Evolutionary conservation across 2,888 invertebrate species (phyloP), one percentile per base, ranked within the genome.

Genomic region (Nemoura dubitans): DNA sequence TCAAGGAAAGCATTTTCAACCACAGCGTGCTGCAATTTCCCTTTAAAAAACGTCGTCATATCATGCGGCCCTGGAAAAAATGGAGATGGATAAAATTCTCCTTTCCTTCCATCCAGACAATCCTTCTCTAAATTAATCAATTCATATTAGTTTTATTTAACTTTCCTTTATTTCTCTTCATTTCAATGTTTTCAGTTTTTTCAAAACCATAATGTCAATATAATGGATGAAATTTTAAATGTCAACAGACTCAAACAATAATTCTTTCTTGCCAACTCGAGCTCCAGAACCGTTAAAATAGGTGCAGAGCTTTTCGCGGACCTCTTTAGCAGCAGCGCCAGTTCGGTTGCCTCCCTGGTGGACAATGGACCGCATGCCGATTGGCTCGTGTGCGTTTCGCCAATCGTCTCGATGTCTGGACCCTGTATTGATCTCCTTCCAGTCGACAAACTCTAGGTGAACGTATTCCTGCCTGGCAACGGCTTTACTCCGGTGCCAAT

Each of bases 281-380:
- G 85, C 85, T 36, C 85, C 85, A n/a, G 26, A 21, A 2, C n/a
- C 26, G 42, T 85, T 85, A 21, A 85, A 10, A 43, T 85, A 85
- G 21, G 10, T 25, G 78, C 76, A 85, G 6, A 76, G 78, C 21
- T 6, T 25, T 59, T 76, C 42, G 10, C 85, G 16, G 10, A 85
- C 14, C 21, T 85, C 76, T 76, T 29, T 30, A 76, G 85, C 85
- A 85, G 36, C 77, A 25, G 6, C 28, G 2, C 76, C 26, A 76
- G 77, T 76, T 30, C 25, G 28, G 76, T 85, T 85, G 28, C 85
- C 85, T n/a, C 85, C 85, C n/a, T n/a, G n/a, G n/a, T 85, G 77
- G 26, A 7, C 85, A 76, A 85, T n/a, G 29, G 21, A n/a, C 21
- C 16, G 16, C 42, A 76, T 14, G 10, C 85, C 85, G 0, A 0